Conservation (phyloP, 2,888 invertebrate species). For the Anthophora plumipes region DNA sequence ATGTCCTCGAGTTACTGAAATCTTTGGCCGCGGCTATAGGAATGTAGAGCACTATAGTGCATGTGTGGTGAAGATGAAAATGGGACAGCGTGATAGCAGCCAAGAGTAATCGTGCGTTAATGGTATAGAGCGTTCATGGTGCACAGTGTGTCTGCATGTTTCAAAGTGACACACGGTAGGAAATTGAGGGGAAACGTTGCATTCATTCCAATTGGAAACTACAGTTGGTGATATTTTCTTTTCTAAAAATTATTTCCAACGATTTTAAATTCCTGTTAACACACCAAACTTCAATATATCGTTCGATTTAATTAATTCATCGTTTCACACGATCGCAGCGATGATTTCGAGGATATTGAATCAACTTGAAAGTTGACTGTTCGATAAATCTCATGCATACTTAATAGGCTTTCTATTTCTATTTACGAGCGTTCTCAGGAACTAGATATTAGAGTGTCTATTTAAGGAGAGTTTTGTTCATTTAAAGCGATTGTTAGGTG, state of each 20-base stretch:
- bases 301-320: too few relatives aligned
- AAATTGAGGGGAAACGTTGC: not conserved
- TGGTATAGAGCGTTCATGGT: not conserved
- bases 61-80: not conserved
- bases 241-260: too few relatives aligned
- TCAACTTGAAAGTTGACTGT: slow-evolving; percentile 35
- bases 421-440: slow-evolving; percentile 2
- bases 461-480: slow-evolving; percentile 5
- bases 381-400: slow-evolving; percentile 47
- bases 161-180: not conserved
- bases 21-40: not conserved
- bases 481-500: not conserved
- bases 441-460: slow-evolving; percentile 21
- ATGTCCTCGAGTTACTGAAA: slow-evolving; percentile 1
- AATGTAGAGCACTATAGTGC: not conserved
- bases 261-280: too few relatives aligned
- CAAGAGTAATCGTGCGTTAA: slow-evolving; percentile 2
- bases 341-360: slow-evolving; percentile 26
- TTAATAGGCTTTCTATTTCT: slow-evolving; percentile 44
- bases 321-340: not conserved
- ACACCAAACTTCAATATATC: too few relatives aligned
- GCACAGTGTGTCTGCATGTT: not conserved
- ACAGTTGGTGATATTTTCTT: too few relatives aligned
- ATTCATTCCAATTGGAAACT: not conserved
- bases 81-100: slow-evolving; percentile 5